Conservation (phyloP, 2,888 invertebrate genomes). For the Rotaria sp. region DNA sequence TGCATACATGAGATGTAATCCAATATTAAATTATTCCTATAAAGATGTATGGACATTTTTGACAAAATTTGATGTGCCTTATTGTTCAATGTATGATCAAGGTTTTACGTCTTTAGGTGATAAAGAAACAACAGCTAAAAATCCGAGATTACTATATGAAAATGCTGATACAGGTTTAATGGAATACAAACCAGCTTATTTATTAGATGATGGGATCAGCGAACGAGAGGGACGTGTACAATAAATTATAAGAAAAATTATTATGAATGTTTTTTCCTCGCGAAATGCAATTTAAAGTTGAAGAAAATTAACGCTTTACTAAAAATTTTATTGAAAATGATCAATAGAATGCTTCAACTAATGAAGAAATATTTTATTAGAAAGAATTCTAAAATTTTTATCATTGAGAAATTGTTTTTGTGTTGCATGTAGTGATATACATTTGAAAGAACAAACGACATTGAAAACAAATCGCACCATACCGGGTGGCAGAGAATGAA, state of each 20-base stretch:
- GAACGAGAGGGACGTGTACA: constrained; percentile 29
- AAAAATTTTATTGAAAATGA: too few relatives aligned
- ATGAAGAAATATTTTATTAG: too few relatives aligned
- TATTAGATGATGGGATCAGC: constrained; percentile 28
- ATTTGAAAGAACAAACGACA: too few relatives aligned
- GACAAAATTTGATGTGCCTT: constrained; percentile 70
- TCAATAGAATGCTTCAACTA: too few relatives aligned
- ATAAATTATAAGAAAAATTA: background rate
- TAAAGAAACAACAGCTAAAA: constrained; percentile 3
- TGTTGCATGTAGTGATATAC: too few relatives aligned
- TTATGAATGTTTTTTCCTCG: background rate
- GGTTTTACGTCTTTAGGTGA: constrained; percentile 60
- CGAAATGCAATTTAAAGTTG: background rate
- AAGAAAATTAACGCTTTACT: background rate
- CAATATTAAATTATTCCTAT: constrained; percentile 84
- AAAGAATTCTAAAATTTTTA: too few relatives aligned
- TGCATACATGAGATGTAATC: constrained; percentile 74
- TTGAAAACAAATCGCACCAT: too few relatives aligned
- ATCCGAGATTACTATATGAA: background rate
- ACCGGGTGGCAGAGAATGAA: too few relatives aligned
- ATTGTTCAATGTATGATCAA: constrained; percentile 79
- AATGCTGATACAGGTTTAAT: constrained; percentile 24
- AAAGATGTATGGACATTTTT: constrained; percentile 84
- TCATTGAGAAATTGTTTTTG: too few relatives aligned
- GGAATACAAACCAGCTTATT: constrained; percentile 36